Evolutionary conservation across 2,113 vertebrate species (phyloP).

Genomic region (Zeus faber): DNA sequence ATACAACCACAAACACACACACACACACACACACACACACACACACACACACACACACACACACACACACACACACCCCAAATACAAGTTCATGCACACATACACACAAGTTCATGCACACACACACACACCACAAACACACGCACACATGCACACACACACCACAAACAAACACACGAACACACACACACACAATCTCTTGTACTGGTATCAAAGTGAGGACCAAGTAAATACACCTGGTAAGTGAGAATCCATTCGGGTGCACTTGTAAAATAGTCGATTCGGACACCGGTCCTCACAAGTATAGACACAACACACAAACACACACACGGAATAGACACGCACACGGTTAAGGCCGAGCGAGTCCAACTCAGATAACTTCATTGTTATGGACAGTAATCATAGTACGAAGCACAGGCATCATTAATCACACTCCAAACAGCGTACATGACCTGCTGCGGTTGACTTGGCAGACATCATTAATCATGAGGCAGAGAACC

Average conservation of each 20-base stretch:
- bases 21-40: slow-evolving; percentile 1
- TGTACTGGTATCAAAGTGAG: too few species aligned
- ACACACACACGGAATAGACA: not conserved
- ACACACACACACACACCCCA: not conserved
- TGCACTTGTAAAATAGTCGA: too few species aligned
- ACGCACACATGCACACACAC: too few species aligned
- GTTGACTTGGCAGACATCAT: not conserved
- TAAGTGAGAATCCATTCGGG: too few species aligned
- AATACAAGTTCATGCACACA: not conserved
- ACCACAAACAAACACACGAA: too few species aligned
- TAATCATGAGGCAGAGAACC: slow-evolving; percentile 1
- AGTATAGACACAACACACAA: too few species aligned
- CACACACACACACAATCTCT: too few species aligned
- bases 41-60: slow-evolving; percentile 1
- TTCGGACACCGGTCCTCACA: too few species aligned
- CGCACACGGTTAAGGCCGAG: not conserved
- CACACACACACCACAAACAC: not conserved
- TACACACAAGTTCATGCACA: not conserved
- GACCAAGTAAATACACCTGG: too few species aligned
- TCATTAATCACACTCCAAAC: slow-evolving; percentile 13
- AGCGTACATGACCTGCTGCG: slow-evolving; percentile 1
- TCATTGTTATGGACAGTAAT: not conserved
- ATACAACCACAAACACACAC: not conserved
- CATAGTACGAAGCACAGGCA: not conserved
- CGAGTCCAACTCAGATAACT: not conserved